Percentiles rank a stretch among this genome's conserved stretches.
Conservation (phyloP, 2,113 vertebrate genomes). For the Himantopus leucocephalus region DNA sequence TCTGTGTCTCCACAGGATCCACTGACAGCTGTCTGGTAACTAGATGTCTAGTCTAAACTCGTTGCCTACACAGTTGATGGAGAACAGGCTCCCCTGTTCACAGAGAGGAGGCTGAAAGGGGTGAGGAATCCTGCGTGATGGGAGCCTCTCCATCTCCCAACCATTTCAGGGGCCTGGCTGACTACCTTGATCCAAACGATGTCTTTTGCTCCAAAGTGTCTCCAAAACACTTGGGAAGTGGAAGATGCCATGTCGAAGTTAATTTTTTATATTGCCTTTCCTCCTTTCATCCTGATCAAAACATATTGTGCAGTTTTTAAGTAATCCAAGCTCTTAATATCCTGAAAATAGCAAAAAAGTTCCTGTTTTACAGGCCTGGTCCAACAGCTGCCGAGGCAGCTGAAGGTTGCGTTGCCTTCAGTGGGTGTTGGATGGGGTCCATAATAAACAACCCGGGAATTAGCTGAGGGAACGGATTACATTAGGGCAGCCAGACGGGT, state of each 20-base stretch:
- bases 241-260: neutral
- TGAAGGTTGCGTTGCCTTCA: neutral
- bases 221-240: neutral
- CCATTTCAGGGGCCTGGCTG: neutral
- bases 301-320: neutral
- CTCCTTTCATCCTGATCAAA: neutral
- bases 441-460: constrained; percentile 18
- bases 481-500: neutral
- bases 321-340: neutral
- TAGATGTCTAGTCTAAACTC: neutral
- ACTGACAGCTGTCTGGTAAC: neutral
- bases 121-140: neutral
- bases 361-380: neutral
- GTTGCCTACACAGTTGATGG: accelerated
- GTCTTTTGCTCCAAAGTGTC: neutral
- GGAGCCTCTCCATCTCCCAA: neutral
- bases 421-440: neutral
- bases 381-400: neutral
- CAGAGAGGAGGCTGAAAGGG: neutral
- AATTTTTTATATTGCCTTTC: neutral
- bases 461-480: neutral
- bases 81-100: neutral
- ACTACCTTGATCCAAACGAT: neutral
- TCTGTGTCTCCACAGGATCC: neutral
- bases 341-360: neutral